Evolutionary conservation across 2,113 vertebrate species (phyloP).

Genomic region (Cheirogaleus medius): DNA sequence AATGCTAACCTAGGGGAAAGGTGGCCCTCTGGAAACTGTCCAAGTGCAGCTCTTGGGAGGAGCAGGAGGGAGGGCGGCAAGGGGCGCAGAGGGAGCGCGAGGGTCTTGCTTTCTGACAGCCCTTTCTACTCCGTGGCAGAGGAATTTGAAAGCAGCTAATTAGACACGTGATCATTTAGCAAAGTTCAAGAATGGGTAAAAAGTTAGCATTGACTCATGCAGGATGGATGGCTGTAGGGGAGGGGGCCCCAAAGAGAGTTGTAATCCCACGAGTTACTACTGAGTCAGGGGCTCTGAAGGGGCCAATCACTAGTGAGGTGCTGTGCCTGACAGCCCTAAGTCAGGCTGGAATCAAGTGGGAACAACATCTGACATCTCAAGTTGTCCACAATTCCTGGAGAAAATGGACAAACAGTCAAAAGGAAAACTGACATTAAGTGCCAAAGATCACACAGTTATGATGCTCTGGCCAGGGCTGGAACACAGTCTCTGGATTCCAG

Average conservation of each 20-base stretch:
- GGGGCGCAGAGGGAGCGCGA: background rate
- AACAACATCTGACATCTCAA: background rate
- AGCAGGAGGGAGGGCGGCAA: too few species aligned
- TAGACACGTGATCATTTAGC: background rate
- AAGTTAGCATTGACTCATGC: background rate
- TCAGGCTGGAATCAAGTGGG: background rate
- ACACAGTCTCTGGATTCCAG: background rate
- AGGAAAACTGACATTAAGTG: fast-evolving
- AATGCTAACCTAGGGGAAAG: background rate
- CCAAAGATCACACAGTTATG: background rate
- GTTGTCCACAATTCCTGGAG: background rate
- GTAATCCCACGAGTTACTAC: background rate
- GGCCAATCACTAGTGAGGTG: too few species aligned
- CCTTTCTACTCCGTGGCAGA: background rate
- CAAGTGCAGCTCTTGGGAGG: background rate
- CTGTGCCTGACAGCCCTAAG: background rate
- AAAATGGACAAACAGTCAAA: background rate
- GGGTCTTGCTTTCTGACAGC: background rate
- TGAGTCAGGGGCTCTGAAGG: background rate
- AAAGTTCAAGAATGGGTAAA: background rate
- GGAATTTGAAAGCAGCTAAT: background rate
- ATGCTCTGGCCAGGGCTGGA: fast-evolving
- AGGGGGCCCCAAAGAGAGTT: background rate
- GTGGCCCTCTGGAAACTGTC: background rate
- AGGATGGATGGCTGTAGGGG: fast-evolving